Percentiles rank a stretch among this genome's conserved stretches.
These are phyloP conservation scores for Dolichallabes microphthalmus DNA, from an alignment of 2,113 vertebrate genomes.

Conservation along the genomic window DNA sequence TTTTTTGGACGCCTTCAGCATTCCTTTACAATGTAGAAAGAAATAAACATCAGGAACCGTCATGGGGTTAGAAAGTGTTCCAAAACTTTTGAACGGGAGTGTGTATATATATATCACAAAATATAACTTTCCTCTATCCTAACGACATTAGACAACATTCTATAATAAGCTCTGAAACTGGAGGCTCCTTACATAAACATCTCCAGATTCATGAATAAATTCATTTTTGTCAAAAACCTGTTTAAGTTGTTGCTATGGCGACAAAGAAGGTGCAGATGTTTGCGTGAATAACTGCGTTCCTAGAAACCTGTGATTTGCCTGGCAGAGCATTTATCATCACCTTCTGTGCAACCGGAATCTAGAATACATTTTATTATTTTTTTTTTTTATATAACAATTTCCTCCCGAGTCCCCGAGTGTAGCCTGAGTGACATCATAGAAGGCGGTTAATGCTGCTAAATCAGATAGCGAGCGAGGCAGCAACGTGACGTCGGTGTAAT, in stretches of 20 bases:
- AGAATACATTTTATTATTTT: no score
- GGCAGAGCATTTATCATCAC: neutral
- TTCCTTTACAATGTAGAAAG: no score
- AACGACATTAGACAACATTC: no score
- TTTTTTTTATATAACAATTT: neutral
- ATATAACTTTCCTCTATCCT: no score
- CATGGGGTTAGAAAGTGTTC: no score
- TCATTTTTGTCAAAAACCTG: no score
- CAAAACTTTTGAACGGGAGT: no score
- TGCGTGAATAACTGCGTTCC: neutral
- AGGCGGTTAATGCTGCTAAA: conserved; percentile 27
- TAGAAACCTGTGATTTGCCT: neutral
- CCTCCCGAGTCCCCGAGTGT: neutral
- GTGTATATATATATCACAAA: no score
- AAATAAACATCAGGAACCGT: no score
- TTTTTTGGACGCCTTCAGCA: no score
- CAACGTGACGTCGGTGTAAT: conserved; percentile 39
- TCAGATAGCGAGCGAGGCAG: conserved; percentile 13
- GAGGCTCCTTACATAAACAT: neutral
- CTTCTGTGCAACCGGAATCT: neutral
- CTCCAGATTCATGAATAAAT: neutral
- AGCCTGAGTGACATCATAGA: neutral
- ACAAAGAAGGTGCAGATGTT: no score
- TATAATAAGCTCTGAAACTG: neutral
- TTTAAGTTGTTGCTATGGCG: neutral